Conservation (phyloP, 2,113 vertebrate species). For the Typhlomys cinereus region DNA sequence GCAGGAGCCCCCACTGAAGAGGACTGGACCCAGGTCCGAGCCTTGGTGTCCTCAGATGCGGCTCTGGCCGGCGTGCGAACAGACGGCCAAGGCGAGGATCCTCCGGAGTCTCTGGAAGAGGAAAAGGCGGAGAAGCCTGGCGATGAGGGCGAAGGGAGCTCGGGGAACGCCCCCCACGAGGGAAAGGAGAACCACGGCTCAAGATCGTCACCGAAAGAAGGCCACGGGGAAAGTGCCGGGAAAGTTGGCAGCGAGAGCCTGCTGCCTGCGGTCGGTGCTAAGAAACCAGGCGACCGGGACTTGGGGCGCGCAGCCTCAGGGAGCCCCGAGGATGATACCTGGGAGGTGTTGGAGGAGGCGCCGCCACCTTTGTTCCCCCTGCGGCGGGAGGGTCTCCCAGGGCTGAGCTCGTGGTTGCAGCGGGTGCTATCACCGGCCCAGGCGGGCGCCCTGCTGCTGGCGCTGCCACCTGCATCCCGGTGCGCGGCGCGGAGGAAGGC, state of each 20-base stretch:
- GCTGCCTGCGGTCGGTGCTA: background rate
- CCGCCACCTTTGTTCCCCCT: slow-evolving; percentile 72
- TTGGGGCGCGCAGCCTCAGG: rapidly evolving
- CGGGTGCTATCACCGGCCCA: slow-evolving; percentile 60
- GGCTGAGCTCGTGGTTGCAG: slow-evolving; percentile 67
- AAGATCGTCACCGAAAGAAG: too few species aligned
- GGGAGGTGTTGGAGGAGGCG: slow-evolving; percentile 69
- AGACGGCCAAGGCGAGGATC: slow-evolving; percentile 68
- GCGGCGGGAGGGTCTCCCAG: slow-evolving; percentile 64
- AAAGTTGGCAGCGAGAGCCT: slow-evolving; percentile 33
- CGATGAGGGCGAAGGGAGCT: background rate
- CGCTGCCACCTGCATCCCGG: slow-evolving; percentile 75
- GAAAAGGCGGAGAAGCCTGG: slow-evolving; percentile 27
- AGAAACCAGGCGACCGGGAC: slow-evolving; percentile 9
- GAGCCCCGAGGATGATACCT: slow-evolving; percentile 64
- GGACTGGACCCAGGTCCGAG: slow-evolving; percentile 74
- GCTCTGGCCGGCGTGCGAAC: slow-evolving; percentile 77
- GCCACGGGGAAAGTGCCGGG: too few species aligned
- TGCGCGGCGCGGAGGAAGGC: slow-evolving; percentile 73
- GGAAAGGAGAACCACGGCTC: slow-evolving; percentile 70
- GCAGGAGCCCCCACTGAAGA: slow-evolving; percentile 71
- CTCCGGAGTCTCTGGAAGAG: slow-evolving; percentile 21
- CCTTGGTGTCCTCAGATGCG: slow-evolving; percentile 73
- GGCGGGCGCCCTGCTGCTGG: slow-evolving; percentile 77
- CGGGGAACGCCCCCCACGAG: background rate